Base-by-base conservation (phyloP, 2,797 vertebrate species). In the Myotis pilosus region DNA sequence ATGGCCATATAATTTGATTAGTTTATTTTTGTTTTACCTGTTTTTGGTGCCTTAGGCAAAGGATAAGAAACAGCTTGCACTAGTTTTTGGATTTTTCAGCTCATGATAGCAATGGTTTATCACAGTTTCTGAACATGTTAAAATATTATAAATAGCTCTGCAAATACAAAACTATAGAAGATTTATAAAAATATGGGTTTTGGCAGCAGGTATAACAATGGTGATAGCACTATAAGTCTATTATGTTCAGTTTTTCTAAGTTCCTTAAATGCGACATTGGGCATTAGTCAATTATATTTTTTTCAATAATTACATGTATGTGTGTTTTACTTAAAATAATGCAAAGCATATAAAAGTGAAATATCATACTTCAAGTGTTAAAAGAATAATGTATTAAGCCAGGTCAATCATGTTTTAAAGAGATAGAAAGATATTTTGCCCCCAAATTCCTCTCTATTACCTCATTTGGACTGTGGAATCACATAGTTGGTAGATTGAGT, bases 241-340 rank as follows among this genome's bases (percentile, higher is more conserved):
- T 60, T 60, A 62, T 53, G 44, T 94, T 96, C 41, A 80, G 96
- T 95, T 92, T 96, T 93, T 95, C 55, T 94, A 81, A 95, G 68
- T 89, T 97, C 89, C 62, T 92, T 81, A 95, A 95, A 93, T n/a
- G 79, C 68, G n/a, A n/a, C 57, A 92, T 36, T 95, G 95, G 94
- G 25, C 28, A 86, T 88, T 41, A 86, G 87, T 89, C 74, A 92
- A 57, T 91, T 30, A 62, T 87, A 92, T 36, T 85, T 97, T 92
- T 60, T 91, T 74, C 23, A 89, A 90, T 51, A 78, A 55, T 51
- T 49, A 51, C 19, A 33, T 25, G 20, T 53, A 55, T 16, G 12
- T 36, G 8, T 51, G 53, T 53, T 78, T 78, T 78, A 55, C 16
- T 55, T 22, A 55, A 53, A 36, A 53, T 33, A 78, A 36, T 53